Evolutionary conservation across 35 echinoderm and acorn worm species (phyloP), one percentile per base, ranked within the genome.

Genomic region (Apostichopus parvimensis): DNA sequence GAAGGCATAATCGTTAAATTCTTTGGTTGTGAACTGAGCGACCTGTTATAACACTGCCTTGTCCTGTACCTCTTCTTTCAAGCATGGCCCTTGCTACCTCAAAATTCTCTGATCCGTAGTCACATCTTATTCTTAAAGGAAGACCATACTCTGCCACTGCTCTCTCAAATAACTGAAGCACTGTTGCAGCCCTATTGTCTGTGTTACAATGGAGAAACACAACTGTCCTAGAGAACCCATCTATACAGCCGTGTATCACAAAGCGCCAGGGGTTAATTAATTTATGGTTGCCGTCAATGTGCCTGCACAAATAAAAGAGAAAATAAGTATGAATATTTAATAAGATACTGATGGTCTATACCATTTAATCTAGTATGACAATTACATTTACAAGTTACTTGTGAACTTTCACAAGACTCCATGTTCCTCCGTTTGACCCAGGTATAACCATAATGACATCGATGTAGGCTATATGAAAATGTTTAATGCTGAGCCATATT

Each of bases 81-180:
- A 59, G 15, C 82, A 86, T 86, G 21, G 57, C 52, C 20, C 58
- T 11, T 12, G 34, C 52, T 21, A 86, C 82, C 18, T 56, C 54
- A 4, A 56, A 18, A 56, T 59, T 59, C n/a, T 86, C 82, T 22
- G 34, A 34, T 4, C 82, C 82, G 13, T 86, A 55, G 15, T 86
- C 82, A 56, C 82, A 86, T 34, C 82, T 34, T 1, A 79, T 79
- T 24, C 78, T 24, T 45, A 24, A 62, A 86, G 82, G 82, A 21
- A 62, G 10, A 24, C 82, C 82, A 86, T 86, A 86, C 54, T 86
- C 54, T 20, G 52, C 82, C 12, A 86, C 58, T 15, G 82, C 82
- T 56, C 4, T 14, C 54, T 62, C 56, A 54, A 86, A 86, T 54
- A 54, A 56, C 13, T 45, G 52, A 7, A 55, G 54, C 21, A 86